Percentiles rank a stretch among this genome's conserved stretches.
phyloP scores from a whole-genome alignment of 2,888 invertebrate genomes.

The Campopleginae sp. region DNA sequence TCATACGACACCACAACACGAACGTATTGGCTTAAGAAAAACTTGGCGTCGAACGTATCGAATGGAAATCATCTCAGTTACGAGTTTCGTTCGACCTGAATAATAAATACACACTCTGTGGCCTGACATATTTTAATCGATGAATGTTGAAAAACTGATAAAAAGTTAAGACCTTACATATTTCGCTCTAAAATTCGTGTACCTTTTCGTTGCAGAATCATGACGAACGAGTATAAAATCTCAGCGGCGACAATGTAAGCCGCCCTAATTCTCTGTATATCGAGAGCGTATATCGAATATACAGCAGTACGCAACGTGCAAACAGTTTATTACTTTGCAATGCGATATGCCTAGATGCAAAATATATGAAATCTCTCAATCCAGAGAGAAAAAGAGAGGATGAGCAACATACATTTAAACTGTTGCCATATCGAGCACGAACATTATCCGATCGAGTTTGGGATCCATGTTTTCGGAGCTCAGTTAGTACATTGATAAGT shows the following conservation, averaged over 20 bases:
- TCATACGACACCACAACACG: neutral
- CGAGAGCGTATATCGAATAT: neutral
- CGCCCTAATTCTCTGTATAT: constrained; percentile 21
- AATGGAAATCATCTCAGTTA: neutral
- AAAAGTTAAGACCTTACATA: neutral
- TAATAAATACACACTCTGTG: neutral
- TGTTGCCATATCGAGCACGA: constrained; percentile 69
- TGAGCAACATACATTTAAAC: constrained; percentile 22
- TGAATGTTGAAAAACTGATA: neutral
- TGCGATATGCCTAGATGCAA: constrained; percentile 4
- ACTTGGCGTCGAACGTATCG: neutral
- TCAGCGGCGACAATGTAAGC: constrained; percentile 22
- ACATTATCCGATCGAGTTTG: constrained; percentile 69
- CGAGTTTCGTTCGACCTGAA: neutral
- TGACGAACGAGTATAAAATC: constrained; percentile 14
- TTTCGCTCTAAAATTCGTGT: constrained; percentile 30
- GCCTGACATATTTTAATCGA: neutral
- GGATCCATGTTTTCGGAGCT: constrained; percentile 21
- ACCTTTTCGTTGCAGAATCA: constrained; percentile 23
- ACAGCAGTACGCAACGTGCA: constrained; percentile 8
- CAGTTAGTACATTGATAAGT: constrained; percentile 16
- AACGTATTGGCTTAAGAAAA: neutral
- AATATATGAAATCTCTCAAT: constrained; percentile 9
- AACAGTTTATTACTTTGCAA: constrained; percentile 26
- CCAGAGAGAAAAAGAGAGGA: neutral